Conservation (phyloP, 2,797 vertebrate genomes). For the Malacoraja senta region DNA sequence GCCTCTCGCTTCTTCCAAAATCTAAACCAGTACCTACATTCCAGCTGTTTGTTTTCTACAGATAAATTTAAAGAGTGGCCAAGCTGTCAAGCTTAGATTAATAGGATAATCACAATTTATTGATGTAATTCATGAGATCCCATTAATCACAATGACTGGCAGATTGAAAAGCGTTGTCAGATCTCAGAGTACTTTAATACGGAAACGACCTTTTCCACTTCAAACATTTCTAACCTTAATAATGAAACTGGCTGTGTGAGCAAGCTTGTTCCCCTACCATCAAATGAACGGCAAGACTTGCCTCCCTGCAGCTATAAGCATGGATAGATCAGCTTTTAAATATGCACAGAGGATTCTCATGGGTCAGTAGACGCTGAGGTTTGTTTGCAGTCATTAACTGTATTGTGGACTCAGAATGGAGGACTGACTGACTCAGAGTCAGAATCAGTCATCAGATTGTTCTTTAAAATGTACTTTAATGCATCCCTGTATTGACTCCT, state of each 20-base stretch:
- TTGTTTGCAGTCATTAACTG: not conserved
- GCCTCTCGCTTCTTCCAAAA: too few relatives aligned
- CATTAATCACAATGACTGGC: conserved; percentile 34
- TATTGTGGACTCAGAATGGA: not conserved
- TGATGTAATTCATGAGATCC: conserved; percentile 21
- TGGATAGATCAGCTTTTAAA: not conserved
- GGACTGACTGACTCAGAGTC: too few relatives aligned
- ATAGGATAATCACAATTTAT: conserved; percentile 32
- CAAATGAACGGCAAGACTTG: too few relatives aligned
- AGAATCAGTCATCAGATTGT: not conserved
- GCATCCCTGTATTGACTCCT: not conserved
- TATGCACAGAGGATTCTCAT: not conserved
- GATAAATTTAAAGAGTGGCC: not conserved
- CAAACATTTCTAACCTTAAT: conserved; percentile 29
- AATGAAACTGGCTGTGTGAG: conserved; percentile 14
- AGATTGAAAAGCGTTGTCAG: conserved; percentile 23
- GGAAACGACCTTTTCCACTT: conserved; percentile 25
- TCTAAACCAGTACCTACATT: not conserved
- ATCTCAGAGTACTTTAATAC: conserved; percentile 26
- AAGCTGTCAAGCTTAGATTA: not conserved
- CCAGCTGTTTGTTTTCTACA: not conserved
- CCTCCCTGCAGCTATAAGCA: not conserved
- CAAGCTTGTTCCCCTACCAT: not conserved
- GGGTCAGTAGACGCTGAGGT: not conserved
- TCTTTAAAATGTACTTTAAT: not conserved